Evolutionary conservation across 2,888 invertebrate species (phyloP), one percentile per base, ranked within the genome.

Genomic region (Sisyra terminalis): DNA sequence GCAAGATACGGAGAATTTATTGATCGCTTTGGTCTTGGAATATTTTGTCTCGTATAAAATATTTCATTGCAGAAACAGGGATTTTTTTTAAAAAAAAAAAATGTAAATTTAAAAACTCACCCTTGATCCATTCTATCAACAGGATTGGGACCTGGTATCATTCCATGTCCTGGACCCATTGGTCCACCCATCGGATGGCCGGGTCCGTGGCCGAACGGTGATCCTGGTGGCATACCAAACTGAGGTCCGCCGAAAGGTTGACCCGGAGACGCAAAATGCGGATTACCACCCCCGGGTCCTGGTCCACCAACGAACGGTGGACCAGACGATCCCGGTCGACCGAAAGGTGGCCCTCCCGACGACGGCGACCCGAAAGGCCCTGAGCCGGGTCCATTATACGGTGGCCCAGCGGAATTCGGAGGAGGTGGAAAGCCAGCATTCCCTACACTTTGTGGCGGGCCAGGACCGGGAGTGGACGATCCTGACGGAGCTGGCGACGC

Each of bases 401-500:
- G 74, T 11, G 73, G 71, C 8, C 64, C 63, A 16, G 61, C 63
- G 9, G 69, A 61, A 52, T 66, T 66, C 29, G 66, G 63, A 39
- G 71, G 66, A 46, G 66, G 69, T 43, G 66, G 66, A 53, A 68
- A 72, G 48, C 64, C 69, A 46, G 66, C 67, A 46, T 65, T 63
- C 42, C 63, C 65, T 45, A 69, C 66, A 55, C 60, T 64, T 42
- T 64, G 64, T 10, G 75, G 74, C 41, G 74, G 66, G 42, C 71
- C 73, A 15, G 80, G 83, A 46, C 84, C 86, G 7, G 87, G 86
- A 32, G 87, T 85, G 51, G 86, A 86, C 40, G 80, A 73, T 55
- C 77, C 86, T 55, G 73, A 86, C 51, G 83, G 86, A 55, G 78
- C 83, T 54, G 88, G 88, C 49, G 86, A 86, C 55, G 86, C 84